These are phyloP conservation scores for Sibirionetta formosa DNA, from an alignment of 2,797 vertebrate genomes.

Conservation along the genomic window DNA sequence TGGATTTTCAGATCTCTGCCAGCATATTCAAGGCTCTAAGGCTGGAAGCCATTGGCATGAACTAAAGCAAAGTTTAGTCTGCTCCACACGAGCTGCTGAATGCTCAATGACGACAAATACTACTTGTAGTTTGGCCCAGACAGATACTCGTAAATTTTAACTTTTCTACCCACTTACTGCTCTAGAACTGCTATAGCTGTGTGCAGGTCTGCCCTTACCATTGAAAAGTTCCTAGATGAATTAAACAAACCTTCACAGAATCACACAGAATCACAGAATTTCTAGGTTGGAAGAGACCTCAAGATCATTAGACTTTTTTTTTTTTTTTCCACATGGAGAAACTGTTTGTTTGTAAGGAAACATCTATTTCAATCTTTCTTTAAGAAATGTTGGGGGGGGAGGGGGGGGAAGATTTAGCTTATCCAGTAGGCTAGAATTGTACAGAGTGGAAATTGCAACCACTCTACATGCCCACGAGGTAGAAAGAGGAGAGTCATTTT, in stretches of 20 bases:
- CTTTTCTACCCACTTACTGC: neutral
- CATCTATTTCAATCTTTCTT: neutral
- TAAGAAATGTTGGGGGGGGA: rapidly evolving
- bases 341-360: neutral
- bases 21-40: neutral
- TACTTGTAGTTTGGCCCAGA: neutral
- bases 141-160: neutral
- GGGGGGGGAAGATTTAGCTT: rapidly evolving
- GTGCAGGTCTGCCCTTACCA: neutral
- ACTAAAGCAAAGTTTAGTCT: neutral
- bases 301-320: neutral
- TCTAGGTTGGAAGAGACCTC: too few species aligned
- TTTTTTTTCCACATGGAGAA: neutral
- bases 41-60: neutral
- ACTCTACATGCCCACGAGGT: neutral
- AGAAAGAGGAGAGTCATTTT: neutral
- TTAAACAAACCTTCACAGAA: neutral
- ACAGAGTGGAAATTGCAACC: neutral
- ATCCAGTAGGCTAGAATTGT: neutral
- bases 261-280: too few species aligned
- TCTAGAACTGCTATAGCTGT: neutral
- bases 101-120: neutral
- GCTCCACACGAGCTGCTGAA: neutral
- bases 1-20: neutral
- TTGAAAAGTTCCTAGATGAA: neutral